Percentiles rank a stretch among this genome's conserved stretches.
Conservation (phyloP, 2,888 invertebrate species). For the Macrostomum cliftonense region DNA sequence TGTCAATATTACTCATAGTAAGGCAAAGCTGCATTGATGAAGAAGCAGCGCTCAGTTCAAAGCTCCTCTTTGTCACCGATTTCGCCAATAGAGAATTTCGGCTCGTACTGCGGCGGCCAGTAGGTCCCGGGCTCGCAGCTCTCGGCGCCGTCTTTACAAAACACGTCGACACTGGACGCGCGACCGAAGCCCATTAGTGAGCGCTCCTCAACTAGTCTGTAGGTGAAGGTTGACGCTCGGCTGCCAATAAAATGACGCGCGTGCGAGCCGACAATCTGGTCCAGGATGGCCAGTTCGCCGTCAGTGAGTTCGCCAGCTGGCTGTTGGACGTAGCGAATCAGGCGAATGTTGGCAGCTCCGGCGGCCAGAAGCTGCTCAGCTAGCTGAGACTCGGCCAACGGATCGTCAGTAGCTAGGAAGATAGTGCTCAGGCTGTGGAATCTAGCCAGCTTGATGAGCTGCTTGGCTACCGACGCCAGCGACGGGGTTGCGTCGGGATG, state of each 20-base stretch:
- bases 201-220: conserved; percentile 84
- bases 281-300: conserved; percentile 73
- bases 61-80: too few relatives aligned
- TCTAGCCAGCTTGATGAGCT: conserved; percentile 49
- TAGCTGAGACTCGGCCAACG: conserved; percentile 31
- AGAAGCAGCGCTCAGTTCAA: too few relatives aligned
- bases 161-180: conserved; percentile 41
- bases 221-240: conserved; percentile 81
- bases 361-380: conserved; percentile 29
- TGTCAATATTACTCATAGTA: too few relatives aligned
- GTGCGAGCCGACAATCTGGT: conserved; percentile 80
- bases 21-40: too few relatives aligned
- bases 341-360: background rate
- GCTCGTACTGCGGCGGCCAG: too few relatives aligned
- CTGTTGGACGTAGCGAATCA: too few relatives aligned
- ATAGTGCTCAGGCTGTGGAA: conserved; percentile 45
- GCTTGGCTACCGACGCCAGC: conserved; percentile 54
- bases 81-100: too few relatives aligned
- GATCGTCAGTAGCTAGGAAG: conserved; percentile 70
- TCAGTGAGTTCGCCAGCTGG: conserved; percentile 44
- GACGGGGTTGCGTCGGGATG: conserved; percentile 57
- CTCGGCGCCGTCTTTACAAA: too few relatives aligned
- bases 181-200: conserved; percentile 72
- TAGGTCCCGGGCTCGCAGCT: too few relatives aligned
- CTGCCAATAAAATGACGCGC: conserved; percentile 71